Percentiles rank a stretch among this genome's conserved stretches.
Evolutionary conservation across 2,113 vertebrate genomes (phyloP).

Genomic region (Empidonax traillii): DNA sequence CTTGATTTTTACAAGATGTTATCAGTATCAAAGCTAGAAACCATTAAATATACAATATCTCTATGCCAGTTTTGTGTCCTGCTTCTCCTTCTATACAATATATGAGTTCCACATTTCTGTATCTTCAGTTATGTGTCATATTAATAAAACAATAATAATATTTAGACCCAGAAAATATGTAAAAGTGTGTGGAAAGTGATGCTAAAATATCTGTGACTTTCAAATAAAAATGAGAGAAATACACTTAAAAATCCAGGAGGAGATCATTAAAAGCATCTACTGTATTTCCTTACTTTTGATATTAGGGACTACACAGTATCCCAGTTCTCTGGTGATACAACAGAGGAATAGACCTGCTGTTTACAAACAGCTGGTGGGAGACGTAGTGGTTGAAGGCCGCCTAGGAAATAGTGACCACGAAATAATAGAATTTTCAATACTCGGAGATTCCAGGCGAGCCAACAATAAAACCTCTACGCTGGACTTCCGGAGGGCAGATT

Average conservation of each 20-base stretch:
- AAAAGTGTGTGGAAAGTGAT: background rate
- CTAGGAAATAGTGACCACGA: too few relatives aligned
- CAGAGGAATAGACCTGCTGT: background rate
- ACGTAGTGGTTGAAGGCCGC: too few relatives aligned
- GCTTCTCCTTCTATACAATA: background rate
- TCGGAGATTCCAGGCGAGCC: too few relatives aligned
- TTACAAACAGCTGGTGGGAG: too few relatives aligned
- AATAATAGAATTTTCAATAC: too few relatives aligned
- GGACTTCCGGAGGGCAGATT: too few relatives aligned
- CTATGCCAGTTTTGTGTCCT: background rate
- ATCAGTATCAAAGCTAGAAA: background rate
- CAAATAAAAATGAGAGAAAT: background rate
- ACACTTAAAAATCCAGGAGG: background rate
- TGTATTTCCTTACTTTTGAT: background rate
- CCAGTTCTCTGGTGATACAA: background rate
- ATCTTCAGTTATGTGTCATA: background rate
- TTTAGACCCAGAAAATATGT: background rate
- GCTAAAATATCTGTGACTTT: background rate
- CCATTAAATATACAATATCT: background rate
- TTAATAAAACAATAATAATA: background rate
- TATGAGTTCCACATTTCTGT: background rate
- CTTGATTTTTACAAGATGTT: conserved; percentile 9
- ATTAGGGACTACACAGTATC: background rate
- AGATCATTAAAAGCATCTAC: background rate
- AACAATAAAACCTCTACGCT: too few relatives aligned